Percentiles rank a stretch among this genome's conserved stretches.
Evolutionary conservation across 1,140 invertebrate species (phyloP).

Genomic region (Drosophila baimaii): DNA sequence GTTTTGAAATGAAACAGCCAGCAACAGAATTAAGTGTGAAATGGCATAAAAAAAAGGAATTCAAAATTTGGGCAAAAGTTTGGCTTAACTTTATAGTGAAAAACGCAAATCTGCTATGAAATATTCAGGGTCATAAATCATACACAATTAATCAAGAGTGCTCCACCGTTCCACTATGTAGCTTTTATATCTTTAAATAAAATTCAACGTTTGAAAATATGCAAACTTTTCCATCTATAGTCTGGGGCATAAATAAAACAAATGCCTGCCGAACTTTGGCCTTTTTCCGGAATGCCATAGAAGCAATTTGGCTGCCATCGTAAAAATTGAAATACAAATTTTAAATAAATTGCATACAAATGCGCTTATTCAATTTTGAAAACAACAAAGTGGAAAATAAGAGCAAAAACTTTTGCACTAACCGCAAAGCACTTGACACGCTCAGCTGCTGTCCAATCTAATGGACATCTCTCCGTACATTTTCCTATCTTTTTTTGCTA

Average conservation of each 20-base stretch:
- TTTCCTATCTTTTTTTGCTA: slow-evolving; percentile 2
- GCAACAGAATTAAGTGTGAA: slow-evolving; percentile 45
- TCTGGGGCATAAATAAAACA: slow-evolving; percentile 51
- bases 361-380: slow-evolving; percentile 72
- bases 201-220: slow-evolving; percentile 19
- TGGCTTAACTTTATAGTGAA: not conserved
- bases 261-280: slow-evolving; percentile 53
- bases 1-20: not conserved
- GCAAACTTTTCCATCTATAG: slow-evolving; percentile 12
- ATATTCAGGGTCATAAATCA: slow-evolving; percentile 24
- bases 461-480: slow-evolving; percentile 42
- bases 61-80: not conserved
- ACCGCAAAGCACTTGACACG: slow-evolving; percentile 78
- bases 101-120: not conserved
- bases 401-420: slow-evolving; percentile 57
- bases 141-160: slow-evolving; percentile 20
- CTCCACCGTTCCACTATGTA: not conserved
- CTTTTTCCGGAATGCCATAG: slow-evolving; percentile 41
- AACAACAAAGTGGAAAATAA: slow-evolving; percentile 61
- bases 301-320: slow-evolving; percentile 54
- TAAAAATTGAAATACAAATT: slow-evolving; percentile 60
- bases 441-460: slow-evolving; percentile 73
- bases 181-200: not conserved
- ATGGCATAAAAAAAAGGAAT: slow-evolving; percentile 40
- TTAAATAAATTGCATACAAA: slow-evolving; percentile 78